These are phyloP conservation scores for Fratercula arctica DNA, from an alignment of 2,797 vertebrate species.

Conservation along the genomic window DNA sequence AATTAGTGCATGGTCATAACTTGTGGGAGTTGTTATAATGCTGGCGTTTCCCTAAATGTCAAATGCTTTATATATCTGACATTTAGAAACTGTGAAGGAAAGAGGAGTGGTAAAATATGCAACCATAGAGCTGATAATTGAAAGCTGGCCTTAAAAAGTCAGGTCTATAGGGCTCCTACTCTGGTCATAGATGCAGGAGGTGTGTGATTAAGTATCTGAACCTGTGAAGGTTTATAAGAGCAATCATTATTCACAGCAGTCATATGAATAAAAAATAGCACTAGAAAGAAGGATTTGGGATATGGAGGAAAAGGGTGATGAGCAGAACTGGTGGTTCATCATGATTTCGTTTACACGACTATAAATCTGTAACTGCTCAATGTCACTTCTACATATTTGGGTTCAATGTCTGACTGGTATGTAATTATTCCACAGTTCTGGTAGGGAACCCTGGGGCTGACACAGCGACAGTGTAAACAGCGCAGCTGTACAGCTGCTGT, in stretches of 20 bases:
- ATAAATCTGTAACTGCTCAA: not conserved
- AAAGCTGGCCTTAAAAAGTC: slow-evolving; percentile 27
- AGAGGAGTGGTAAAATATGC: not conserved
- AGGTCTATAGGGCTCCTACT: not conserved
- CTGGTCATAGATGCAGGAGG: not conserved
- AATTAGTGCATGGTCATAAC: not conserved
- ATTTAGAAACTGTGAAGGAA: slow-evolving; percentile 20
- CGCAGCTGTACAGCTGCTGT: not conserved
- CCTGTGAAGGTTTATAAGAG: slow-evolving; percentile 21
- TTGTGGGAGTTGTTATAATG: not conserved
- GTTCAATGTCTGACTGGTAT: not conserved
- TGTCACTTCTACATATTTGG: not conserved
- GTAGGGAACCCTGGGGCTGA: not conserved
- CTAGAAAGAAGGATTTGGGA: not conserved
- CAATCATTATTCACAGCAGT: not conserved
- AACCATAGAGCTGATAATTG: not conserved
- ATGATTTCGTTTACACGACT: not conserved
- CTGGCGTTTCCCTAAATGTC: slow-evolving; percentile 21
- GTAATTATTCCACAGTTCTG: not conserved
- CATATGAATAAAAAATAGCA: not conserved
- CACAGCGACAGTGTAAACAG: not conserved
- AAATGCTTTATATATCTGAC: slow-evolving; percentile 30
- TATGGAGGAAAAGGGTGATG: not conserved
- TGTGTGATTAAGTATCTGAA: slow-evolving; percentile 26
- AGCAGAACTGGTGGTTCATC: not conserved